These are phyloP conservation scores for Trachymyrmex septentrionalis DNA, from an alignment of 1,140 invertebrate genomes.

Conservation along the genomic window DNA sequence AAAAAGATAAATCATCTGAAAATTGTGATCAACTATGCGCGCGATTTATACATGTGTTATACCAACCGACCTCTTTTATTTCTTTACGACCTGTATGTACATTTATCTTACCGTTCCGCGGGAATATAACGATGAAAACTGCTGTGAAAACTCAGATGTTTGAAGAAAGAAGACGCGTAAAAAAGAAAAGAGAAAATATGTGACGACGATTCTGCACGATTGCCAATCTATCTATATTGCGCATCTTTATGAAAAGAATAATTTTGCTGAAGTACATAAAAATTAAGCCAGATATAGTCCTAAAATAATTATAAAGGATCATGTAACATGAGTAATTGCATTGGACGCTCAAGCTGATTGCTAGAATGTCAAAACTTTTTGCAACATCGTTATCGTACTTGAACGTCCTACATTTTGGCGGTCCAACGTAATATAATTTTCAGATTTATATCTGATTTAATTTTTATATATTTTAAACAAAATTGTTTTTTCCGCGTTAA, in stretches of 20 bases:
- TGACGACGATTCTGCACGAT: neutral
- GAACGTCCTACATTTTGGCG: too few relatives aligned
- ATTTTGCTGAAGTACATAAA: too few relatives aligned
- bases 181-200: neutral
- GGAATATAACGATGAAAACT: neutral
- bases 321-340: too few relatives aligned
- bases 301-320: too few relatives aligned
- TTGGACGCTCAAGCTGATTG: too few relatives aligned
- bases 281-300: too few relatives aligned
- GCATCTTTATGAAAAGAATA: neutral
- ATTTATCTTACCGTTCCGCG: neutral
- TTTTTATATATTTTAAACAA: too few relatives aligned
- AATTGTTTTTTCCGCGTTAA: neutral
- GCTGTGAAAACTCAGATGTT: neutral
- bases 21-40: slow-evolving; percentile 13
- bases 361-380: too few relatives aligned
- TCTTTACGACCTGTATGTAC: neutral
- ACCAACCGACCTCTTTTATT: neutral
- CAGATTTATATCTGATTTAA: too few relatives aligned
- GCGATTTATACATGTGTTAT: neutral
- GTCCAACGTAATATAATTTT: too few relatives aligned
- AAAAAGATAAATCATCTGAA: neutral
- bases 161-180: neutral
- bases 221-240: too few relatives aligned
- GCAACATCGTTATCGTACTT: too few relatives aligned